A percentile compares a stretch with the other conserved stretches of the same genome.
phyloP scores from a whole-genome alignment of 2,113 vertebrate species.

The Pelusios castaneus region DNA sequence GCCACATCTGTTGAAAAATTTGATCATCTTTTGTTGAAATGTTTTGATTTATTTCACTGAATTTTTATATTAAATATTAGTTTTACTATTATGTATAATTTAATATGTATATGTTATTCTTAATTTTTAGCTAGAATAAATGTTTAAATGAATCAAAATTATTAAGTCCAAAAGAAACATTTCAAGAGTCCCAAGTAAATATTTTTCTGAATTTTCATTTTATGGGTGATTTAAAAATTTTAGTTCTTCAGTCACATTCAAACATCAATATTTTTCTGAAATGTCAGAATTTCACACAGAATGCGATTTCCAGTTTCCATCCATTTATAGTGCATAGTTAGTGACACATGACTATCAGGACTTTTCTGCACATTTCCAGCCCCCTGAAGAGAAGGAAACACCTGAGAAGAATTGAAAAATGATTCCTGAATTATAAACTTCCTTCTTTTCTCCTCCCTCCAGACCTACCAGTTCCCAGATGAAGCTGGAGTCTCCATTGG shows the following conservation, averaged over 20 bases:
- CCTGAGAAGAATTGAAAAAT: background rate
- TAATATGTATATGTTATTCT: background rate
- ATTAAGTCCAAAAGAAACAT: background rate
- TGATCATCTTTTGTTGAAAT: background rate
- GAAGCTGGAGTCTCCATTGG: conserved; percentile 80
- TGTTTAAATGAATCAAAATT: background rate
- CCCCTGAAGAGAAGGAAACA: background rate
- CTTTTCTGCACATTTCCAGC: background rate
- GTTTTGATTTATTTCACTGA: background rate
- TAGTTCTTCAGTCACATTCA: too few species aligned
- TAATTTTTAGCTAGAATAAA: background rate
- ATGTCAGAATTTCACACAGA: background rate
- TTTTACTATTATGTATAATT: too few species aligned
- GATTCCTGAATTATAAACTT: background rate
- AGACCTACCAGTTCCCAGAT: conserved; percentile 70
- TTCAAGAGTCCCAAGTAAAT: background rate
- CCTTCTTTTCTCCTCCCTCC: background rate
- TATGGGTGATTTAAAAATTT: too few species aligned
- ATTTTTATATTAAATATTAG: background rate
- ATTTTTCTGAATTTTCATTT: background rate
- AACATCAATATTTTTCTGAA: background rate
- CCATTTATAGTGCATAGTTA: background rate
- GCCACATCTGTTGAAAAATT: background rate
- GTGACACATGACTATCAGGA: background rate
- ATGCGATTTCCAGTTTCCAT: background rate